Evolutionary conservation across 92 coral and sea anemone genomes (phyloP).

Genomic region (Bergia sp.): DNA sequence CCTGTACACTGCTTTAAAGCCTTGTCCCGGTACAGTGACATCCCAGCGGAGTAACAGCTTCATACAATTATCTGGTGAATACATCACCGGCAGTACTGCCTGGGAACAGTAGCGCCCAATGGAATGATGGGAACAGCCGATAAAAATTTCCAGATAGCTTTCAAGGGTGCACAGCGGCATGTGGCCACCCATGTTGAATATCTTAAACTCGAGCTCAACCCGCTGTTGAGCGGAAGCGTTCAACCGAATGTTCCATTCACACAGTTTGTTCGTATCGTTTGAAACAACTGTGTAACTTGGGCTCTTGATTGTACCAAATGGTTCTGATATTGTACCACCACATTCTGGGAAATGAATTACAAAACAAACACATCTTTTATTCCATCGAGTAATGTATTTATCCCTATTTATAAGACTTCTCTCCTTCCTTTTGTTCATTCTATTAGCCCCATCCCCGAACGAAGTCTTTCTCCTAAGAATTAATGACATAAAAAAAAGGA

Average conservation of each 20-base stretch:
- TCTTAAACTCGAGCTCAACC: slow-evolving; percentile 1
- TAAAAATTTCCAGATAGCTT: slow-evolving; percentile 35
- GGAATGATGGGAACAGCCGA: slow-evolving; percentile 33
- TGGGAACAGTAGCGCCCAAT: slow-evolving; percentile 37
- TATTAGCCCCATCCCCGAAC: no score
- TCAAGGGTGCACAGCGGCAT: slow-evolving; percentile 36
- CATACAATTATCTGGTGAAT: slow-evolving; percentile 17
- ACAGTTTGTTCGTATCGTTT: neutral
- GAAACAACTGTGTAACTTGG: neutral
- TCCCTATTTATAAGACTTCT: no score
- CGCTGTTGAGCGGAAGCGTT: slow-evolving; percentile 4
- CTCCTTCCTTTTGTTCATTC: no score
- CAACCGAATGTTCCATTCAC: slow-evolving; percentile 21
- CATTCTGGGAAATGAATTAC: slow-evolving; percentile 3
- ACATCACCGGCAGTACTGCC: slow-evolving; percentile 24
- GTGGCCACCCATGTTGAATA: slow-evolving; percentile 13
- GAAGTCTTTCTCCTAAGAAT: no score
- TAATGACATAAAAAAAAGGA: no score
- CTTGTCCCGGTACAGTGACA: neutral
- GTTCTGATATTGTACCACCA: neutral
- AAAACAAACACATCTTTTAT: neutral
- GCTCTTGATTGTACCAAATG: slow-evolving; percentile 14
- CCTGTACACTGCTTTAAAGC: slow-evolving; percentile 12
- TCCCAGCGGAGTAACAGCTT: slow-evolving; percentile 27
- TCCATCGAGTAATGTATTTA: neutral